phyloP scores from a whole-genome alignment of 2,888 invertebrate genomes.

The Schrankia costaestrigalis region DNA sequence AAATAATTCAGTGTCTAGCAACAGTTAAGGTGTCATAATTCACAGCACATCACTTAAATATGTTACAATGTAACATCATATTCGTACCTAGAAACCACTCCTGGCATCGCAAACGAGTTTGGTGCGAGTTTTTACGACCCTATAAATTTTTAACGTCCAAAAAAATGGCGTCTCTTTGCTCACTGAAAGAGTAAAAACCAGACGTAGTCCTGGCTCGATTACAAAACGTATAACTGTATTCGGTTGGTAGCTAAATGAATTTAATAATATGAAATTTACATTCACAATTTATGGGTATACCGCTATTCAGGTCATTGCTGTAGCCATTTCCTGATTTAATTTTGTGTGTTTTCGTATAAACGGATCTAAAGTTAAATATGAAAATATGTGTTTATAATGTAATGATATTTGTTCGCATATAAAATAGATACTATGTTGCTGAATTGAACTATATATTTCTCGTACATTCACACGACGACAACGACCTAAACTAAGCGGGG shows the following conservation, averaged over 20 bases:
- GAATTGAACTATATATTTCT: too few relatives aligned
- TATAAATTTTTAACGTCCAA: slow-evolving; percentile 73
- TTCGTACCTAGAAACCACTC: slow-evolving; percentile 49
- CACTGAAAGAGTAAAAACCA: slow-evolving; percentile 46
- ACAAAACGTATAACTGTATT: slow-evolving; percentile 36
- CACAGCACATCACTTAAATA: slow-evolving; percentile 33
- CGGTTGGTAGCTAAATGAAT: too few relatives aligned
- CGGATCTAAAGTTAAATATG: too few relatives aligned
- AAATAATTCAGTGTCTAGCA: neutral
- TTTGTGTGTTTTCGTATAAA: slow-evolving; percentile 12
- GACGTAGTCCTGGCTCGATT: slow-evolving; percentile 42
- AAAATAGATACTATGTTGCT: too few relatives aligned
- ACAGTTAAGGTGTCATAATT: slow-evolving; percentile 21
- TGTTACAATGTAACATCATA: slow-evolving; percentile 58
- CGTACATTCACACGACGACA: too few relatives aligned
- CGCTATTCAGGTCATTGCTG: slow-evolving; percentile 9
- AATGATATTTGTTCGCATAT: too few relatives aligned
- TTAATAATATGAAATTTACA: slow-evolving; percentile 29
- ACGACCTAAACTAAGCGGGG: too few relatives aligned
- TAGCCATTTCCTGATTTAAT: slow-evolving; percentile 12
- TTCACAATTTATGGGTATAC: slow-evolving; percentile 16
- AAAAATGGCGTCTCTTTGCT: slow-evolving; percentile 60
- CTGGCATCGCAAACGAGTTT: slow-evolving; percentile 55
- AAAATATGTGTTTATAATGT: too few relatives aligned
- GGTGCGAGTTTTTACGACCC: slow-evolving; percentile 66